A percentile compares a stretch with the other conserved stretches of the same genome.
Conservation (phyloP, 2,888 invertebrate genomes). For the Elysia crispata region DNA sequence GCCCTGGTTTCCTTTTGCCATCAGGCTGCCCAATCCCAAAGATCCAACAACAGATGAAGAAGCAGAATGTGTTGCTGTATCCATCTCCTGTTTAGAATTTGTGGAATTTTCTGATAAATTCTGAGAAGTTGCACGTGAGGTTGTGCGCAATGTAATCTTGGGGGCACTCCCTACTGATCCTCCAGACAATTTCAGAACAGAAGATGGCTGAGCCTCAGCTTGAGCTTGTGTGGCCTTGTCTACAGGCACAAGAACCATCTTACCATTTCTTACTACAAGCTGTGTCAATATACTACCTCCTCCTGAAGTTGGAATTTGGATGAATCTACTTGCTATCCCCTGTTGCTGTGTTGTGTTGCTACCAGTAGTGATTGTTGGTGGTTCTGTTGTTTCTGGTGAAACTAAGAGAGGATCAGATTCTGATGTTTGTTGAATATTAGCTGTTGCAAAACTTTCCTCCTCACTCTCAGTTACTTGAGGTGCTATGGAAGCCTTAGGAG, state of each 20-base stretch:
- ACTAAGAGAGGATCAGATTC: too few relatives aligned
- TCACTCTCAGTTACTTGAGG: too few relatives aligned
- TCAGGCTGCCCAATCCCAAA: not conserved
- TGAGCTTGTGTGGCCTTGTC: constrained; percentile 30
- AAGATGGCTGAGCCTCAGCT: not conserved
- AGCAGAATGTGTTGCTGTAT: not conserved
- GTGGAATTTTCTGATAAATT: not conserved
- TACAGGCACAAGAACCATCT: constrained; percentile 42
- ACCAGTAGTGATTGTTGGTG: not conserved
- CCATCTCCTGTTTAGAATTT: not conserved
- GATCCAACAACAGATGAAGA: not conserved
- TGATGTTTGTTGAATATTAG: too few relatives aligned
- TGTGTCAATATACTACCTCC: constrained; percentile 38
- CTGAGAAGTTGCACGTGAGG: not conserved
- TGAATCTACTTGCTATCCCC: constrained; percentile 1
- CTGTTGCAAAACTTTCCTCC: too few relatives aligned
- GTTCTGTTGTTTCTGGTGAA: not conserved
- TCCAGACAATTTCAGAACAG: constrained; percentile 27
- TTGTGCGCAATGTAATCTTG: constrained; percentile 20
- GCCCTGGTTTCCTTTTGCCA: not conserved
- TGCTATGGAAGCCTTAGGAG: too few relatives aligned
- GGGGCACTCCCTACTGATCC: constrained; percentile 2
- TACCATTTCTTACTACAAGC: constrained; percentile 33
- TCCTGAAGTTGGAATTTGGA: constrained; percentile 33
- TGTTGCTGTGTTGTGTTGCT: not conserved